Evolutionary conservation across 2,888 invertebrate genomes (phyloP), one percentile per base, ranked within the genome.

Genomic region (Sminthurides aquaticus): DNA sequence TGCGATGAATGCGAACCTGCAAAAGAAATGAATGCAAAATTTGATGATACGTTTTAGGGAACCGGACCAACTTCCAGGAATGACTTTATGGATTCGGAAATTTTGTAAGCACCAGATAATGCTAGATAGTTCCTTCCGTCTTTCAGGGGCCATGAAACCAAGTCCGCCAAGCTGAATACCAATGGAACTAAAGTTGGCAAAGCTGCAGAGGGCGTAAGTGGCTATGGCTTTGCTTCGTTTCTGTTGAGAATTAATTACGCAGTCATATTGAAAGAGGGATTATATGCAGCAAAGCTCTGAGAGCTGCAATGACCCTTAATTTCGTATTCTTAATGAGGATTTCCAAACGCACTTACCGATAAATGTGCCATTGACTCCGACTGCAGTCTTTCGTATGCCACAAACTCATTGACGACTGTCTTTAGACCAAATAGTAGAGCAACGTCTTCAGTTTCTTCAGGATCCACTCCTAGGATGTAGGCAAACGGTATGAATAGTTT

Each of bases 401-500:
- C 88, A 77, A 96, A 95, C 78, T 96, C 96, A 76, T 96, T 96
- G 20, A 94, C 84, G 20, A 92, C 86, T 0, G 90, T 90, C 81
- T 97, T 97, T 24, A 92, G 79, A 0, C 95, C 96, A 55, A 97
- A 87, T 8, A 97, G 82, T 34, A 86, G 84, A 0, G 88, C 95
- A 0, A 96, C 91, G 27, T 82, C 77, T 74, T 87, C 85, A 69
- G 89, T 89, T 71, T 92, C 87, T 0, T 82, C 80, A 52, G 76
- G 71, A 11, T 79, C 78, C 0, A 82, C 81, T 2, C 86, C 98
- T 88, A 98, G 90, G 15, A 90, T 77, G 84, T 87, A 94, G 59
- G 91, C 89, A 0, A 98, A 77, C 0, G 98, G 98, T 76, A 91
- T 91, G 77, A 98, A 93, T 0, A 93, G 76, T 79, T 93, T 93